Conservation (phyloP, 2,113 vertebrate species). For the Cranoglanis bouderius region DNA sequence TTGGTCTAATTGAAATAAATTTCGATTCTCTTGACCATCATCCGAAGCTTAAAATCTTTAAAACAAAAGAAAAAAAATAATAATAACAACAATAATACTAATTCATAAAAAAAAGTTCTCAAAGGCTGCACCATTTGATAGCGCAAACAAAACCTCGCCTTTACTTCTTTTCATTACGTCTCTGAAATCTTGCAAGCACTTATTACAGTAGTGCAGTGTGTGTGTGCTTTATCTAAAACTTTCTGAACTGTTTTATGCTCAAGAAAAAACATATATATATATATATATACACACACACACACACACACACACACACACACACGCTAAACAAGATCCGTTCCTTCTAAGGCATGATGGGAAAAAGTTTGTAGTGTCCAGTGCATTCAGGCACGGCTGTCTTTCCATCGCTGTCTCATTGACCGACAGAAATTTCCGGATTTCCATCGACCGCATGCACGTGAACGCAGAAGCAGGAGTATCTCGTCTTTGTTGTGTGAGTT, state of each 20-base stretch:
- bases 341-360: too few species aligned
- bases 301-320: background rate
- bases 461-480: background rate
- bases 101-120: background rate
- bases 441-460: background rate
- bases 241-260: background rate
- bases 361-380: background rate
- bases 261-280: too few species aligned
- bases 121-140: background rate
- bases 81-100: background rate
- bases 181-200: background rate
- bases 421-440: background rate
- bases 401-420: background rate
- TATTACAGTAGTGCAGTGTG: background rate
- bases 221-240: background rate
- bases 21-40: background rate
- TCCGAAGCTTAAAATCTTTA: too few species aligned
- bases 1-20: background rate
- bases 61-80: background rate
- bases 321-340: background rate
- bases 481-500: background rate
- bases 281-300: background rate
- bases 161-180: background rate
- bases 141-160: background rate
- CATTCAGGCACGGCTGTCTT: background rate